Evolutionary conservation across 2,113 vertebrate genomes (phyloP).

Genomic region (Hippopotamus amphibius): DNA sequence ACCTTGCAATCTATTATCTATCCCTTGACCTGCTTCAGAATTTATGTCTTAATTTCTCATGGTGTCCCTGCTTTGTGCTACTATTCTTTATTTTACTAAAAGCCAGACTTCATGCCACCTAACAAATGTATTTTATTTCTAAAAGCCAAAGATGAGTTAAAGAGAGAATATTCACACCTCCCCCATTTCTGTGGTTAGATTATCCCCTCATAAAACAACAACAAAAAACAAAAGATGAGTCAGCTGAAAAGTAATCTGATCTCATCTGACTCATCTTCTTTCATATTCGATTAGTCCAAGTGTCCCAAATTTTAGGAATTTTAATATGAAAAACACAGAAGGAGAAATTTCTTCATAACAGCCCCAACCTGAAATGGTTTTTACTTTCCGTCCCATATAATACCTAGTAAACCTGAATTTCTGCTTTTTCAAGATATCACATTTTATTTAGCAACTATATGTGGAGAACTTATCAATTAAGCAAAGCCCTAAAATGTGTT

Average conservation of each 20-base stretch:
- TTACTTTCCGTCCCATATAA: not conserved
- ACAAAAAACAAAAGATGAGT: not conserved
- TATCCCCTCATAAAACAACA: not conserved
- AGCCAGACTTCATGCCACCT: not conserved
- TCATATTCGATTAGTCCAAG: not conserved
- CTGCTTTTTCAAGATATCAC: not conserved
- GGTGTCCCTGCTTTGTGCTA: not conserved
- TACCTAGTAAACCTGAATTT: constrained; percentile 4
- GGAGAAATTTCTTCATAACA: not conserved
- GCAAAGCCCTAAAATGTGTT: not conserved
- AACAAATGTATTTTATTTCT: not conserved
- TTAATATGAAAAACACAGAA: not conserved
- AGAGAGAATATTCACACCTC: not conserved
- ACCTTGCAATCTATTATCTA: constrained; percentile 54
- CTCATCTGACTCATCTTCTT: not conserved
- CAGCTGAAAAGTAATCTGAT: not conserved
- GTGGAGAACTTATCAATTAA: constrained; percentile 34
- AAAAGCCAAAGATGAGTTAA: not conserved
- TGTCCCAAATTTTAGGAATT: not conserved
- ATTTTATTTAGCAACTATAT: constrained; percentile 16
- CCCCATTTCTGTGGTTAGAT: not conserved
- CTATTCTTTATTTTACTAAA: constrained; percentile 43
- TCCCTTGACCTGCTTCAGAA: not conserved
- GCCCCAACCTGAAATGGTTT: not conserved
- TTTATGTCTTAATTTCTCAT: constrained; percentile 7